Evolutionary conservation across 2,113 vertebrate species (phyloP).

Genomic region (Protobothrops flavoviridis): DNA sequence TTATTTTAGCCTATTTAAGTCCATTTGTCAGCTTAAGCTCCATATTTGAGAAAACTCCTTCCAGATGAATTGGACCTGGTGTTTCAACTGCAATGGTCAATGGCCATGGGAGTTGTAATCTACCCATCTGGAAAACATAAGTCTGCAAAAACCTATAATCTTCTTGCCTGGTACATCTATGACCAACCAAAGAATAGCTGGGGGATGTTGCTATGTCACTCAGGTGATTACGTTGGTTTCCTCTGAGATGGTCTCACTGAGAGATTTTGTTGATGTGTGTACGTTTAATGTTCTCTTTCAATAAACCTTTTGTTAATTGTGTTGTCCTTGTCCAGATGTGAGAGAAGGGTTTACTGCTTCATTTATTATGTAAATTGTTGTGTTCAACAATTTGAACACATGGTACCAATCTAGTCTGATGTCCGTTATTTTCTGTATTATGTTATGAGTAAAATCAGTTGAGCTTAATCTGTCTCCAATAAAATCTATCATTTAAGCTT

Average conservation of each 20-base stretch:
- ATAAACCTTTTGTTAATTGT: not conserved
- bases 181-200: not conserved
- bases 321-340: not conserved
- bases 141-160: not conserved
- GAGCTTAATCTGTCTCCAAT: not conserved
- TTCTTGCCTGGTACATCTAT: not conserved
- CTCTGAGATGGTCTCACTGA: not conserved
- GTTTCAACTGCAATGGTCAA: not conserved
- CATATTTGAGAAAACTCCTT: not conserved
- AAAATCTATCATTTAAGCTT: not conserved
- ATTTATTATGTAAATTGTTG: not conserved
- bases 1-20: not conserved
- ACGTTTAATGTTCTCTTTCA: not conserved
- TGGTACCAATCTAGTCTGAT: not conserved
- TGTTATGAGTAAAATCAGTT: not conserved
- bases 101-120: not conserved
- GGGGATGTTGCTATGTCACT: not conserved
- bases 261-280: not conserved
- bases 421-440: not conserved
- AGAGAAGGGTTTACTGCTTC: not conserved
- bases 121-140: not conserved
- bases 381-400: not conserved
- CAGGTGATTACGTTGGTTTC: not conserved
- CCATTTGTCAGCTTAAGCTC: not conserved
- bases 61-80: not conserved